A percentile compares a stretch with the other conserved stretches of the same genome.
phyloP scores from a whole-genome alignment of 2,113 vertebrate genomes.

The Actinemys pallida region DNA sequence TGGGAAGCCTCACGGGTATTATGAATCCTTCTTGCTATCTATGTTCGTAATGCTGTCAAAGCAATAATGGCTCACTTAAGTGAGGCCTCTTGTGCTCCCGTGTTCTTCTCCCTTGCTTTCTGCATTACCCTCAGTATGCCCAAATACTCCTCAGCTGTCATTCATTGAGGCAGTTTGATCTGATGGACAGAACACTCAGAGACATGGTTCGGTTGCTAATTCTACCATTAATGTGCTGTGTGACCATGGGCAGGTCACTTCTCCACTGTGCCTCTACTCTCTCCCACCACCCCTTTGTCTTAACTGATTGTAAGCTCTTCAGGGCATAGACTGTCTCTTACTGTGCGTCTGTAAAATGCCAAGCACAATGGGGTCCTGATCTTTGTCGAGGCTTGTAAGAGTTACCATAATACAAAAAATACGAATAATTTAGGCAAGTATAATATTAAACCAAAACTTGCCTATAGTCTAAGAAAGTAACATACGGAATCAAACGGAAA shows the following conservation, averaged over 20 bases:
- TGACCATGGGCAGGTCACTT: background rate
- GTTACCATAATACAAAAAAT: background rate
- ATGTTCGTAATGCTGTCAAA: background rate
- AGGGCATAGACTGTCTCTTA: background rate
- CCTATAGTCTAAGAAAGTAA: background rate
- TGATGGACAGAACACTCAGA: background rate
- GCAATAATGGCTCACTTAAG: rapidly evolving
- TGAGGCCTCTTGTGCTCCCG: background rate
- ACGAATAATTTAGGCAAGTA: background rate
- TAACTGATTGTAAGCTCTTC: background rate
- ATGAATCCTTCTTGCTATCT: background rate
- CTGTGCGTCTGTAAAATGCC: background rate
- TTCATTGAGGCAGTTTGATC: background rate
- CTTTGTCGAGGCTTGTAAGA: background rate
- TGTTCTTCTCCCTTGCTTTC: background rate
- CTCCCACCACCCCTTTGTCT: background rate
- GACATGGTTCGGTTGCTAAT: rapidly evolving
- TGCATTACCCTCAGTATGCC: background rate
- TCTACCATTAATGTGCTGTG: background rate
- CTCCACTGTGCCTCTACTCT: background rate
- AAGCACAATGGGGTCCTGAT: rapidly evolving
- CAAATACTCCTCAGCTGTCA: background rate
- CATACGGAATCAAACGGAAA: background rate
- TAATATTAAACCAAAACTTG: background rate
- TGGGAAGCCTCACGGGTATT: background rate